These are phyloP conservation scores for Burhinus oedicnemus DNA, from an alignment of 2,113 vertebrate genomes.

Conservation along the genomic window DNA sequence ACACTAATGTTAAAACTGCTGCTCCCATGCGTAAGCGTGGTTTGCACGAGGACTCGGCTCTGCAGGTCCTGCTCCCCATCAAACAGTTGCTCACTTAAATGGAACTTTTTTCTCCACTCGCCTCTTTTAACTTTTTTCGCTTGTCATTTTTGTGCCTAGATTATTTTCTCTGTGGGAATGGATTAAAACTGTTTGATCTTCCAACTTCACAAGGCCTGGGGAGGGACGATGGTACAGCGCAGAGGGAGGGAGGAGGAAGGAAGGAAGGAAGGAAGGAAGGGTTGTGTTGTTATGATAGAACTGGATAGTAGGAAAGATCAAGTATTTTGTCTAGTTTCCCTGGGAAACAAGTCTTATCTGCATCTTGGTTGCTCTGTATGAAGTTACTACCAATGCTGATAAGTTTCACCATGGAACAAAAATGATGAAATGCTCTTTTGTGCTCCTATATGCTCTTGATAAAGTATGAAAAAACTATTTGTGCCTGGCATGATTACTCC, in stretches of 20 bases:
- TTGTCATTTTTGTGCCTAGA: not conserved
- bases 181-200: slow-evolving; percentile 23
- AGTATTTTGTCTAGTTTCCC: slow-evolving; percentile 37
- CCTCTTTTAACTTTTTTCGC: not conserved
- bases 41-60: not conserved
- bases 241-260: not conserved
- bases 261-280: slow-evolving; percentile 32
- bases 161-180: slow-evolving; percentile 26
- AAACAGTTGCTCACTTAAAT: not conserved
- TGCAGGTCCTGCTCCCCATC: not conserved
- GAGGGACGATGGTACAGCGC: not conserved
- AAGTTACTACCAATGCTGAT: slow-evolving; percentile 28
- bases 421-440: slow-evolving; percentile 19
- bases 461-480: slow-evolving; percentile 1
- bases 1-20: not conserved
- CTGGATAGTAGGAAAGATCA: slow-evolving; percentile 32
- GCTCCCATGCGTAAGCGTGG: not conserved
- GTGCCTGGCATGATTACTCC: not conserved
- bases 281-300: slow-evolving; percentile 39
- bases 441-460: slow-evolving; percentile 24
- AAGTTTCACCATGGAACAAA: not conserved
- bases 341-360: slow-evolving; percentile 41
- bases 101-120: not conserved
- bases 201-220: not conserved
- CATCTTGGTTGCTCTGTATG: slow-evolving; percentile 45